phyloP scores from a whole-genome alignment of 2,797 vertebrate genomes.

The Eospalax fontanierii region DNA sequence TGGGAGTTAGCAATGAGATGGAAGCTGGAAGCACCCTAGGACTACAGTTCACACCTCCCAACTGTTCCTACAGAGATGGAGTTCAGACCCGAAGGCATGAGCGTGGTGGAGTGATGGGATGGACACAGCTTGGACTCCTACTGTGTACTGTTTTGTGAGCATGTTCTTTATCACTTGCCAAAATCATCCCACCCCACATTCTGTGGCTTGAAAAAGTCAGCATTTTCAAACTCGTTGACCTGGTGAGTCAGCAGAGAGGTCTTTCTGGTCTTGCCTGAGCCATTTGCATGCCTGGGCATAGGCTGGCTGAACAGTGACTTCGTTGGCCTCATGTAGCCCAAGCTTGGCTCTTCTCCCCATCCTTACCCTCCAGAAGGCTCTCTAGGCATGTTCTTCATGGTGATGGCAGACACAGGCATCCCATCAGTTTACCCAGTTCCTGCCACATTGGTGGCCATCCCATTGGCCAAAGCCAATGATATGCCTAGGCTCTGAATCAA shows the following conservation, averaged over 20 bases:
- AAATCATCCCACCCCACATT: neutral
- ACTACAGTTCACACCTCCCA: conserved; percentile 60
- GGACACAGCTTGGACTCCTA: neutral
- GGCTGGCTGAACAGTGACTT: neutral
- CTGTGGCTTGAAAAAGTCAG: neutral
- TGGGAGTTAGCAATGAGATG: conserved; percentile 74
- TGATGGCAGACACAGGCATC: neutral
- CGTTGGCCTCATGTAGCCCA: neutral
- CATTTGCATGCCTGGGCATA: neutral
- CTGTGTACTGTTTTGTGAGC: neutral
- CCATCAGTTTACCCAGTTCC: neutral
- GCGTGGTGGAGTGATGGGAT: neutral
- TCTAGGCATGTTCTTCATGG: neutral
- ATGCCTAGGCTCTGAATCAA: neutral
- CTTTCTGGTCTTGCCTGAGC: neutral
- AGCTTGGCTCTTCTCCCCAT: accelerated
- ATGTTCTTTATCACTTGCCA: neutral
- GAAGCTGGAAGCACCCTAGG: conserved; percentile 65
- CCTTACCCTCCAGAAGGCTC: neutral
- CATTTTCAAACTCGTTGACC: neutral
- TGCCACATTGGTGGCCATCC: neutral
- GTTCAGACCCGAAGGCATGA: neutral
- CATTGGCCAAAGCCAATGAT: neutral
- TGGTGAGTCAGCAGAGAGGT: neutral
- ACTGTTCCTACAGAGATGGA: conserved; percentile 28